Percentiles rank a stretch among this genome's conserved stretches.
Conservation (phyloP, 2,888 invertebrate genomes). For the Acanthosepion esculentum region DNA sequence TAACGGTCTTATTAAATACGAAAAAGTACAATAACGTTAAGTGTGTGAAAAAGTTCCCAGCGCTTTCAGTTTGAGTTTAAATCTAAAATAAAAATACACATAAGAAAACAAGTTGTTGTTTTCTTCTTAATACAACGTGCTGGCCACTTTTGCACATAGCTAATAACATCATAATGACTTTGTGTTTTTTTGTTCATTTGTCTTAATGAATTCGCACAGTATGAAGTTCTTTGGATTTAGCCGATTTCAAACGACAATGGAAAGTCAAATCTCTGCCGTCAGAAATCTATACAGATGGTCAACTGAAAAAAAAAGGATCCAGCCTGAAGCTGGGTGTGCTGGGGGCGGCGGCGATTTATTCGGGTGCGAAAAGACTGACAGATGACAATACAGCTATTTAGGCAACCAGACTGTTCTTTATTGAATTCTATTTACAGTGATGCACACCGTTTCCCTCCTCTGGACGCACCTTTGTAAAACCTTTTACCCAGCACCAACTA, state of each 20-base stretch:
- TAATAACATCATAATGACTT: too few species aligned
- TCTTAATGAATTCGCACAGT: not conserved
- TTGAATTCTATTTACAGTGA: not conserved
- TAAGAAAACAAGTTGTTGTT: too few species aligned
- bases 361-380: not conserved
- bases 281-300: not conserved
- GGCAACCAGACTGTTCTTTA: not conserved
- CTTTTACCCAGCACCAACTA: not conserved
- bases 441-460: not conserved
- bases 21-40: too few species aligned
- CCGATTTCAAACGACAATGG: not conserved
- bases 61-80: too few species aligned
- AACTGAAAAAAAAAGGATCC: not conserved
- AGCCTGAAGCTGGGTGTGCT: not conserved
- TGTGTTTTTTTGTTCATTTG: too few species aligned
- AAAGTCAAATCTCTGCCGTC: not conserved
- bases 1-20: too few species aligned
- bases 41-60: too few species aligned
- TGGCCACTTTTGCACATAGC: too few species aligned
- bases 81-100: too few species aligned
- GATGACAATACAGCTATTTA: conserved; percentile 33
- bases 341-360: not conserved
- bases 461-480: not conserved
- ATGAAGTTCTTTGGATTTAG: not conserved
- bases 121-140: too few species aligned